A percentile compares a stretch with the other conserved stretches of the same genome.
Conservation (phyloP, 1,140 invertebrate species). For the Solen grandis region DNA sequence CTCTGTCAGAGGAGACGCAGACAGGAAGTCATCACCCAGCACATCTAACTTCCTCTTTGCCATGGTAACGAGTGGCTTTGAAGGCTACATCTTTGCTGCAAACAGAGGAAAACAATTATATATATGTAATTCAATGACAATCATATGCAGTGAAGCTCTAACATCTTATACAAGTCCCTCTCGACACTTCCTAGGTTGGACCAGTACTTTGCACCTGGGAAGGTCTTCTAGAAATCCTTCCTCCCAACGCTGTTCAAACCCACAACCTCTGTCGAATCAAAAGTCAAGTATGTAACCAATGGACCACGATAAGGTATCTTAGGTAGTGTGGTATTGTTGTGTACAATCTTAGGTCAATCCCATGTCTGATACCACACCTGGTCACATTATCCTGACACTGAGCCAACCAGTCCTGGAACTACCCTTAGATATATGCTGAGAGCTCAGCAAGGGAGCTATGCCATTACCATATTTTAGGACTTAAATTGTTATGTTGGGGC, state of each 20-base stretch:
- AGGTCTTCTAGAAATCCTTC: not conserved
- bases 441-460: too few relatives aligned
- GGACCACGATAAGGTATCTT: not conserved
- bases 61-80: constrained; percentile 22
- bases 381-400: too few relatives aligned
- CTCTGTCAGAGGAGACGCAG: not conserved
- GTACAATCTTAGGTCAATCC: not conserved
- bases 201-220: too few relatives aligned
- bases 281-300: constrained; percentile 12
- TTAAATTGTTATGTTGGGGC: too few relatives aligned
- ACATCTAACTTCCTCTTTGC: constrained; percentile 50
- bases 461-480: too few relatives aligned
- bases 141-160: constrained; percentile 1
- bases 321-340: not conserved
- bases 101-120: not conserved
- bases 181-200: too few relatives aligned
- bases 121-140: not conserved
- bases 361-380: too few relatives aligned
- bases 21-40: constrained; percentile 11
- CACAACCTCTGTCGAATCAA: too few relatives aligned
- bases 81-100: not conserved
- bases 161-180: too few relatives aligned
- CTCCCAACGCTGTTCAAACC: not conserved
- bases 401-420: too few relatives aligned
- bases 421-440: too few relatives aligned